Evolutionary conservation across 2,113 vertebrate genomes (phyloP).

Genomic region (Tyrannus savana): DNA sequence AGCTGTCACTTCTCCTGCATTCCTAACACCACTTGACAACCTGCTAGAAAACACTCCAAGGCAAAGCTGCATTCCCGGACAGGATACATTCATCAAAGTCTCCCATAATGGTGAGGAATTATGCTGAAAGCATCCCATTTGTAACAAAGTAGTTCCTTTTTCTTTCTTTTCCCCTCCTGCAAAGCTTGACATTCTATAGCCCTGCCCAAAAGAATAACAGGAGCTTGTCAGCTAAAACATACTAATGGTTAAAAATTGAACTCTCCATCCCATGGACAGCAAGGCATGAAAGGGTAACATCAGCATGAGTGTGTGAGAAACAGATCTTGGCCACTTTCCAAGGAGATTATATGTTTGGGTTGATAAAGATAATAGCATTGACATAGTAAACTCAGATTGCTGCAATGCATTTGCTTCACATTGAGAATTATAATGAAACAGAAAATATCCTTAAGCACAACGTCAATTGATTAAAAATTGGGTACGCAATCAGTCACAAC

Average conservation of each 20-base stretch:
- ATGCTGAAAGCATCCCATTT: background rate
- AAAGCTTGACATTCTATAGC: background rate
- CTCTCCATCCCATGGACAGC: background rate
- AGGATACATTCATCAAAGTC: background rate
- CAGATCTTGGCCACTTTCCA: background rate
- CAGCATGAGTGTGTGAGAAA: background rate
- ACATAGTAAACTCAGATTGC: conserved; percentile 6
- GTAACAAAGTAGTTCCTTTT: background rate
- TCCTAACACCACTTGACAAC: conserved; percentile 17
- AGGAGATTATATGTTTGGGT: background rate
- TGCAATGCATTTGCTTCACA: background rate
- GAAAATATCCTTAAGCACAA: background rate
- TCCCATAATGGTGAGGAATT: background rate
- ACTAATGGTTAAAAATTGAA: background rate
- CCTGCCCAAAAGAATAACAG: background rate
- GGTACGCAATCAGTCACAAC: background rate
- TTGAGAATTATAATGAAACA: background rate
- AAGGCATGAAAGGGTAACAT: background rate
- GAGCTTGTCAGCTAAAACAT: background rate
- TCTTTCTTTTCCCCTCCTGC: background rate
- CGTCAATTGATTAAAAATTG: background rate
- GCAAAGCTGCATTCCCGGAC: background rate
- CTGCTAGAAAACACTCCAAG: background rate
- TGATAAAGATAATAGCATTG: conserved; percentile 11
- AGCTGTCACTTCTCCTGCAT: background rate